phyloP scores from a whole-genome alignment of 2,888 invertebrate species.

The Melinaea marsaeus region DNA sequence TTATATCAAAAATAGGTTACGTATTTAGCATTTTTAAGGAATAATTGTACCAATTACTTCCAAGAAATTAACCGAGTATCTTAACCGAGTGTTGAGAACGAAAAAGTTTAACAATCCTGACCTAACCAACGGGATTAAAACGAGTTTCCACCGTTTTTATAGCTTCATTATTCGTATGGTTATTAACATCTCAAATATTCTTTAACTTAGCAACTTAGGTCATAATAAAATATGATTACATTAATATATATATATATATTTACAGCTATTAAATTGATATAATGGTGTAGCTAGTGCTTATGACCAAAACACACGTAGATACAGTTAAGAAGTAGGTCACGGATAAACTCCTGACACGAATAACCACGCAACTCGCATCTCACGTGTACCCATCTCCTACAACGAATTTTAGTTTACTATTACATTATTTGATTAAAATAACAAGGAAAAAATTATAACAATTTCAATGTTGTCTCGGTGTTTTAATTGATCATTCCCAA shows the following conservation, averaged over 20 bases:
- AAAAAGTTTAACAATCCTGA: constrained; percentile 1
- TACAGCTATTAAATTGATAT: background rate
- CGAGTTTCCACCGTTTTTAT: background rate
- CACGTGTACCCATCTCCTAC: constrained; percentile 47
- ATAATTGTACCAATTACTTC: background rate
- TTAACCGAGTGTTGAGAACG: background rate
- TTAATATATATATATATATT: no score
- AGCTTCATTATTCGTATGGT: background rate
- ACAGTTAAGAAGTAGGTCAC: constrained; percentile 67
- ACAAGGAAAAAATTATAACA: background rate
- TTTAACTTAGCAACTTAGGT: no score
- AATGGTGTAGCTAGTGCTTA: constrained; percentile 17
- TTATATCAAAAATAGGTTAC: no score
- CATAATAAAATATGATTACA: no score
- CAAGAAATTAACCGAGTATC: background rate
- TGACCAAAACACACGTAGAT: constrained; percentile 68
- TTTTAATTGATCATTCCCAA: no score
- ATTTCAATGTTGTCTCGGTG: background rate
- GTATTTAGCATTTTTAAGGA: background rate
- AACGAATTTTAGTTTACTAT: background rate
- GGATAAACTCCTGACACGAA: constrained; percentile 75
- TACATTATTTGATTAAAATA: background rate
- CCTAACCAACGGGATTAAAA: background rate
- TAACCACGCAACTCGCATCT: constrained; percentile 61
- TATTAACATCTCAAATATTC: no score